Percentiles rank a stretch among this genome's conserved stretches.
Evolutionary conservation across 2,888 invertebrate genomes (phyloP).

Genomic region (Protodeltote pygarga): DNA sequence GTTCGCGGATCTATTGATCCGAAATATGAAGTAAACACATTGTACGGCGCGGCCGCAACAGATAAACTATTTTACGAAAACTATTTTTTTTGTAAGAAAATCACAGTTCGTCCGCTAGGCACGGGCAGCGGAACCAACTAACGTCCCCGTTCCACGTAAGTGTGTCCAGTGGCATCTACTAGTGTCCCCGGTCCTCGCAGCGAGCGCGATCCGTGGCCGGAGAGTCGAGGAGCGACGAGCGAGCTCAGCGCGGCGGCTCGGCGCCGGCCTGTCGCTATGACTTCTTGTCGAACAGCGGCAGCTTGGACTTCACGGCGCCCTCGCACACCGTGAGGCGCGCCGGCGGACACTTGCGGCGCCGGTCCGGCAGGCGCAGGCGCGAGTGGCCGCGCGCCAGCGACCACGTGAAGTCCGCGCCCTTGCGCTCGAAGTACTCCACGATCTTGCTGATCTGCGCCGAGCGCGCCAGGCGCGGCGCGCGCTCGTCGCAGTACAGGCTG

Average conservation of each 20-base stretch:
- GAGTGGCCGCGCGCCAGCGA: constrained; percentile 69
- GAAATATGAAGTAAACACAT: constrained; percentile 1
- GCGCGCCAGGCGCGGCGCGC: constrained; percentile 86
- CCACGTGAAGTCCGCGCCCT: constrained; percentile 88
- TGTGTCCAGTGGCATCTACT: no score
- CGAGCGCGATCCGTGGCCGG: no score
- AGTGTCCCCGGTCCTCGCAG: no score
- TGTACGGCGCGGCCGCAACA: constrained; percentile 6
- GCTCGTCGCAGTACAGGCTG: constrained; percentile 90
- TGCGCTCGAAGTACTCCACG: constrained; percentile 95
- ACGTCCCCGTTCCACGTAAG: no score
- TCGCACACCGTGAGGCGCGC: constrained; percentile 92
- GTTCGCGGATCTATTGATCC: constrained; percentile 3
- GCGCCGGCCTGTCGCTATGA: constrained; percentile 61
- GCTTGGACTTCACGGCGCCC: constrained; percentile 94
- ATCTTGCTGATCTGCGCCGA: constrained; percentile 93
- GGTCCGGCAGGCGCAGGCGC: constrained; percentile 49
- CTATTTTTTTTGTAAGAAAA: no score
- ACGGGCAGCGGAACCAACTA: no score
- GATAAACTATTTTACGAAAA: no score
- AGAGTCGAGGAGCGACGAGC: constrained; percentile 12
- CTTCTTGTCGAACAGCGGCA: constrained; percentile 93
- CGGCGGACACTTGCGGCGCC: constrained; percentile 77
- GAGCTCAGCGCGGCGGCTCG: constrained; percentile 5
- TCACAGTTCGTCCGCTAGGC: no score